A percentile compares a stretch with the other conserved stretches of the same genome.
Conservation (phyloP, 1,140 invertebrate species). For the Armadillidium nasatum region DNA sequence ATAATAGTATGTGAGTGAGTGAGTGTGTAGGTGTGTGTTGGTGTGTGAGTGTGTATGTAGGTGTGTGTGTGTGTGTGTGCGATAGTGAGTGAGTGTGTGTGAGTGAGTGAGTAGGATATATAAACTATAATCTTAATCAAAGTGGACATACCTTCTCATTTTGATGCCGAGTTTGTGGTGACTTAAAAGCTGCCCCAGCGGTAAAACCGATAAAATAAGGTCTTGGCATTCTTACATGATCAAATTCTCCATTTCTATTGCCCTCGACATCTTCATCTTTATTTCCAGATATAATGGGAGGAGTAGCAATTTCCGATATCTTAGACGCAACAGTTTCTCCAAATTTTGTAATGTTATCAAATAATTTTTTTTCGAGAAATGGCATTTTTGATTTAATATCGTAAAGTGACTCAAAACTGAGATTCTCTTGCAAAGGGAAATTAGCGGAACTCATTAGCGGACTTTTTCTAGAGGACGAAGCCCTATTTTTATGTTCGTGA, state of each 20-base stretch:
- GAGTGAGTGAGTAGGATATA: too few species aligned
- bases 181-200: not conserved
- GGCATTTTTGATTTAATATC: conserved; percentile 24
- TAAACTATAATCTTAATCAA: too few species aligned
- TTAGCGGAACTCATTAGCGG: not conserved
- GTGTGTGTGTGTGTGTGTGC: too few species aligned
- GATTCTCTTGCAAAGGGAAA: not conserved
- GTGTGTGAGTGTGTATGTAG: too few species aligned
- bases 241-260: not conserved
- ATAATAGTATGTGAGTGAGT: too few species aligned
- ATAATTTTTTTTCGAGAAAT: conserved; percentile 7
- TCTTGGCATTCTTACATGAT: not conserved
- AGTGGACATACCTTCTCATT: not conserved
- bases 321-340: conserved; percentile 28
- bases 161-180: not conserved
- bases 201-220: not conserved
- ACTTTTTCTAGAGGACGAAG: not conserved
- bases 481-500: conserved; percentile 3
- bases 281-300: conserved; percentile 17
- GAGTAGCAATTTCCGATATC: conserved; percentile 26
- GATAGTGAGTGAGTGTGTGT: too few species aligned
- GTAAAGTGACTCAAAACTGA: conserved; percentile 6
- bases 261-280: conserved; percentile 3
- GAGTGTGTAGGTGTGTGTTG: too few species aligned
- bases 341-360: conserved; percentile 29